Conservation (phyloP, 2,888 invertebrate species). For the Palloptera scutellata region DNA sequence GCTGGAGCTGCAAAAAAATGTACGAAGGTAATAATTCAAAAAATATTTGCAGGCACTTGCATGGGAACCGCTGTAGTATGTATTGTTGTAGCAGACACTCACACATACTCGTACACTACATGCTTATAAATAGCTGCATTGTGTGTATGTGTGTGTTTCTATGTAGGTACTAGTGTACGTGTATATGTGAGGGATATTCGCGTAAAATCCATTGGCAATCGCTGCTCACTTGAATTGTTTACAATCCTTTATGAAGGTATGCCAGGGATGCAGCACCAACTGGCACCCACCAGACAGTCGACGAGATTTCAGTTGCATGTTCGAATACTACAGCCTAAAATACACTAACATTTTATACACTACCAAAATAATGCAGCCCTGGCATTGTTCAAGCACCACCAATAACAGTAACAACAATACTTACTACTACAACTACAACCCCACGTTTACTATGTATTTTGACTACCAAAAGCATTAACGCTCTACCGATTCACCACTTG, state of each 20-base stretch:
- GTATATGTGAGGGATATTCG: not conserved
- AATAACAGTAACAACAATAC: not conserved
- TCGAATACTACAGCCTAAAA: no score
- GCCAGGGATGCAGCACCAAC: no score
- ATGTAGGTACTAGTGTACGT: not conserved
- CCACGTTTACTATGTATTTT: constrained; percentile 10
- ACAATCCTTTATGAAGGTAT: not conserved
- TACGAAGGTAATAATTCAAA: constrained; percentile 33
- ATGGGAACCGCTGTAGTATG: not conserved
- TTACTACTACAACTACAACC: constrained; percentile 19
- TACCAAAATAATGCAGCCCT: no score
- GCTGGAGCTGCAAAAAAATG: constrained; percentile 23
- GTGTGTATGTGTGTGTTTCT: not conserved
- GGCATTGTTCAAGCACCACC: no score
- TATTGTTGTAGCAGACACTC: not conserved
- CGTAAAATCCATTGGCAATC: not conserved
- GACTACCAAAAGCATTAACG: not conserved
- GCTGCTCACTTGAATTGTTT: not conserved
- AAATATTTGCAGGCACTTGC: constrained; percentile 26
- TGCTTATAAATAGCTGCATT: not conserved
- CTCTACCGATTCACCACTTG: not conserved
- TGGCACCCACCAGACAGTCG: no score
- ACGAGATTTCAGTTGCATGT: no score
- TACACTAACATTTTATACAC: no score
- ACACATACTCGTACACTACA: not conserved